Evolutionary conservation across 2,113 vertebrate species (phyloP).

Genomic region (Leptocoma aspasia): DNA sequence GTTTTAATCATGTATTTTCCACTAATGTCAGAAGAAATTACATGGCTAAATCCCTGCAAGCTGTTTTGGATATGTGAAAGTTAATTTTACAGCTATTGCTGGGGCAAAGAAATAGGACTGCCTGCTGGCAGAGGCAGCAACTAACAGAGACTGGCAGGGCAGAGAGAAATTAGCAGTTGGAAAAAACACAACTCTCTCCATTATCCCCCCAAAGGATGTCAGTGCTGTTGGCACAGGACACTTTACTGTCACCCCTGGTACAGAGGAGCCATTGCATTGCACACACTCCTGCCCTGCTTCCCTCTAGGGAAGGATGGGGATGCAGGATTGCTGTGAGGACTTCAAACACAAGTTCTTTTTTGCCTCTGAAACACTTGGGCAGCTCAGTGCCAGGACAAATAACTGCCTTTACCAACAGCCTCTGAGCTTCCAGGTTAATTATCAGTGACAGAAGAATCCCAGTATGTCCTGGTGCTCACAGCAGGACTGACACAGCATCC

Average conservation of each 20-base stretch:
- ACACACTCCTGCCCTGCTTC: neutral
- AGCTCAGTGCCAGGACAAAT: neutral
- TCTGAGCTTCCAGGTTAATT: neutral
- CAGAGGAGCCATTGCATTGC: rapidly evolving
- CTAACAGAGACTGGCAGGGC: neutral
- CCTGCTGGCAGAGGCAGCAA: neutral
- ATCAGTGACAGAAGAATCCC: neutral
- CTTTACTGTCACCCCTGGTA: neutral
- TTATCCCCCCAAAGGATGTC: neutral
- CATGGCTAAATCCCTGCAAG: neutral
- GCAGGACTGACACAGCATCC: neutral
- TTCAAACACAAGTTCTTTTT: rapidly evolving
- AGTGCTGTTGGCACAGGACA: neutral
- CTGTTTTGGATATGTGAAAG: neutral
- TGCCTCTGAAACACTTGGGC: neutral
- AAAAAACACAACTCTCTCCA: neutral
- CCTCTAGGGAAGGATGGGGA: neutral
- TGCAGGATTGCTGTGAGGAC: neutral
- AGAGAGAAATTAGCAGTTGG: neutral
- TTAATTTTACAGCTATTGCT: neutral
- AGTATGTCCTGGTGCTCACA: rapidly evolving
- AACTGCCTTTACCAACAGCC: neutral
- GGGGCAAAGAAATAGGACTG: neutral
- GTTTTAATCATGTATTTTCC: neutral
- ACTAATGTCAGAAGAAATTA: constrained; percentile 19